Base-by-base conservation (phyloP, 2,888 invertebrate species). In the Matsumyia berberina region DNA sequence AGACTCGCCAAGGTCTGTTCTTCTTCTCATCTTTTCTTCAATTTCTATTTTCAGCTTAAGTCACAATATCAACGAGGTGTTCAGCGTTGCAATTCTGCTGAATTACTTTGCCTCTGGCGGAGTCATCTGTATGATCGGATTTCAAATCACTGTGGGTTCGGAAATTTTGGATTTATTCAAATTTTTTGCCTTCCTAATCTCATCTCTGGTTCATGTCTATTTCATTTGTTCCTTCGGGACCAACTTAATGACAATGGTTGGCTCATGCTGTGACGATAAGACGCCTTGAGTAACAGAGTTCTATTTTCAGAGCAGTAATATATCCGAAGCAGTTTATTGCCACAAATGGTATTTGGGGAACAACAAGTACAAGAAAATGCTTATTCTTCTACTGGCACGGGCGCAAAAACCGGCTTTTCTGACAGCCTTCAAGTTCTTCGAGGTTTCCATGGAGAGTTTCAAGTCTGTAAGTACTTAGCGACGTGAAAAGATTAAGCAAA, bases 381-480 rank as follows among this genome's bases (percentile, higher is more conserved):
- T 88, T 4, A 15, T 35, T 0, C 7, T 88, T 49, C 15, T 87
- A 5, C 86, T 88, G 42, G 86, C 86, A 0, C 83, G 87, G 7
- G 53, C 87, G 11, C 87, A 88, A 17, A 87, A 55, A 24, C 87
- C 88, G 5, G 87, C 77, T 0, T 74, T 78, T 46, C 77, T 88
- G 64, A 87, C 87, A 9, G 88, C 87, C n/a, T 88, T 80, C 12
- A 87, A 87, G 39, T 88, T 88, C 39, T 88, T 88, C 17, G 24
- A 81, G 9, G 82, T 88, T 33, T 87, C 88, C 15, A 88, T 88
- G 88, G 86, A 87, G 66, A 81, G 86, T 19, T 88, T 88, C 55
- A 86, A 87, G 46, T 78, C 81, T 77, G 88, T 88, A 72, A 53
- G 49, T 31, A 24, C 0, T n/a, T 3, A 49, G 31, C n/a, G 0